These are phyloP conservation scores for Oeneis ivallda DNA, from an alignment of 2,888 invertebrate genomes.

Conservation along the genomic window DNA sequence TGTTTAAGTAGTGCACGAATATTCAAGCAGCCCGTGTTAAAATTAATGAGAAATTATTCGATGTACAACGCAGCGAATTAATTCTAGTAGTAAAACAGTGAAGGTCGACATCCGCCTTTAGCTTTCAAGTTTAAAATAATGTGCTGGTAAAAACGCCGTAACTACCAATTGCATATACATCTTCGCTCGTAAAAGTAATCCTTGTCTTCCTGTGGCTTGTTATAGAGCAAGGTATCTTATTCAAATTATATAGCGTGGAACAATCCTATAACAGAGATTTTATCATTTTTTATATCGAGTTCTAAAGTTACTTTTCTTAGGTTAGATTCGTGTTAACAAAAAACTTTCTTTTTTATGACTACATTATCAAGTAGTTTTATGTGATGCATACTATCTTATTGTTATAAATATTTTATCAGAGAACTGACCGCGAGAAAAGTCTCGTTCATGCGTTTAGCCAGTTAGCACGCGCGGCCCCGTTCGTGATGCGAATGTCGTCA, in stretches of 20 bases:
- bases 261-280: constrained; percentile 37
- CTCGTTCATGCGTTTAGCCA: constrained; percentile 45
- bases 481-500: constrained; percentile 75
- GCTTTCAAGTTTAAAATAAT: constrained; percentile 66
- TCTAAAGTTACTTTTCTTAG: constrained; percentile 11
- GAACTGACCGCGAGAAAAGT: constrained; percentile 42
- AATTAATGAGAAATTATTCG: constrained; percentile 70
- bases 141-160: constrained; percentile 64
- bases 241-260: constrained; percentile 45
- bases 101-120: constrained; percentile 56
- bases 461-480: constrained; percentile 71
- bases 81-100: constrained; percentile 52
- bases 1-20: constrained; percentile 57
- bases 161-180: constrained; percentile 66
- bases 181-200: constrained; percentile 64
- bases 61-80: constrained; percentile 59
- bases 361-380: constrained; percentile 35
- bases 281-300: constrained; percentile 28
- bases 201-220: constrained; percentile 66
- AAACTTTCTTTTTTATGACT: constrained; percentile 37
- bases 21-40: constrained; percentile 55
- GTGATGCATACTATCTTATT: constrained; percentile 38
- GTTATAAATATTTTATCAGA: constrained; percentile 44
- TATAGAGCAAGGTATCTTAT: constrained; percentile 51
- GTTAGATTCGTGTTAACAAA: constrained; percentile 10